Percentiles rank a stretch among this genome's conserved stretches.
phyloP scores from a whole-genome alignment of 1,140 invertebrate genomes.

The Pachyrhynchus sulphureomaculatus region DNA sequence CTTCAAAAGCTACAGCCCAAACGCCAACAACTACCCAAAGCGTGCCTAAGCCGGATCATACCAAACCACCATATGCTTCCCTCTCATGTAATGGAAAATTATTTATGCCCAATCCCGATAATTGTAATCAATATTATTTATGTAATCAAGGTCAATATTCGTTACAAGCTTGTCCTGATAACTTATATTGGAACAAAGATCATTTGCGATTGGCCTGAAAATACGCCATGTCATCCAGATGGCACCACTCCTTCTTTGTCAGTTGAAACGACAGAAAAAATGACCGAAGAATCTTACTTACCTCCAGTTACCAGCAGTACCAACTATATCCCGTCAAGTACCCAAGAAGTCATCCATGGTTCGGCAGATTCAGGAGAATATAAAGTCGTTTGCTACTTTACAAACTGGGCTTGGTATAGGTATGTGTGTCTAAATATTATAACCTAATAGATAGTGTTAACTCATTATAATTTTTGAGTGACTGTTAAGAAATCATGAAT shows the following conservation, averaged over 20 bases:
- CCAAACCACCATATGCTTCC: neutral
- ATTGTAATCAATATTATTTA: slow-evolving; percentile 79
- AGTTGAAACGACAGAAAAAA: slow-evolving; percentile 15
- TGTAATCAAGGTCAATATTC: slow-evolving; percentile 70
- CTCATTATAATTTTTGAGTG: too few relatives aligned
- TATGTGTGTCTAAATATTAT: too few relatives aligned
- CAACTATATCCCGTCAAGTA: neutral
- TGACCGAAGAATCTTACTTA: neutral
- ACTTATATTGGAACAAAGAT: slow-evolving; percentile 75
- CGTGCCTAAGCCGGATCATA: neutral
- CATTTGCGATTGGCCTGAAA: slow-evolving; percentile 80
- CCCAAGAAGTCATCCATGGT: neutral
- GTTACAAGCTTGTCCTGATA: slow-evolving; percentile 67
- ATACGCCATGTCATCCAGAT: slow-evolving; percentile 59
- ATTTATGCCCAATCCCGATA: slow-evolving; percentile 63
- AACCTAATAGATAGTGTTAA: too few relatives aligned
- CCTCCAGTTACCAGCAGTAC: slow-evolving; percentile 23
- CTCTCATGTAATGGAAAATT: slow-evolving; percentile 59
- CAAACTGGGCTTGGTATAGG: slow-evolving; percentile 75
- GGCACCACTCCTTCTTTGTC: too few relatives aligned
- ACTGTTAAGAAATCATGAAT: too few relatives aligned
- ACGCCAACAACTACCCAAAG: neutral
- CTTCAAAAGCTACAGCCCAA: neutral
- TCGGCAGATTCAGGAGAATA: slow-evolving; percentile 55
- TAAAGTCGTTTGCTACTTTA: slow-evolving; percentile 72